Base-by-base conservation (phyloP, 2,888 invertebrate species). In the Elegia similella region DNA sequence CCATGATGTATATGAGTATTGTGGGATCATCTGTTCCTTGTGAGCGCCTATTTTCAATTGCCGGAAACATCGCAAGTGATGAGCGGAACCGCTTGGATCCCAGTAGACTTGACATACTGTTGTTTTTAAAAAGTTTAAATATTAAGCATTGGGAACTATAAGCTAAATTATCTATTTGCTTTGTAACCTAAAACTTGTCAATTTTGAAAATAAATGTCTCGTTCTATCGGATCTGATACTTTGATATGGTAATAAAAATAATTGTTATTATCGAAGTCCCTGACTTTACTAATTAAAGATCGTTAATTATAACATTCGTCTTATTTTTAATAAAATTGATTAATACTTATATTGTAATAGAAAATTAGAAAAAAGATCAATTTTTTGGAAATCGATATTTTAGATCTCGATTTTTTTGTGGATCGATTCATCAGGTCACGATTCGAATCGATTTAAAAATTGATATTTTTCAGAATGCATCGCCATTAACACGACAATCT, bases 81-180 rank as follows among this genome's bases (percentile, higher is more conserved):
- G 63, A 66, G 60, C 61, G 66, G 7, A 67, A 64, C 59, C 64
- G 65, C 58, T 67, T 66, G 63, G 64, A 66, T 63, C 62, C 65
- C 57, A 52, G 30, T 38, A 62, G 66, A 55, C 61, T 69, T 56
- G 63, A 67, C 54, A 65, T 54, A 61, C 38, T 63, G 56, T 63
- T 65, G 46, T 68, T 67, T 63, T 65, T 58, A 43, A 62, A 60
- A 60, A 58, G 48, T 16, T 60, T 61, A 53, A 52, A 58, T 62
- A 59, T 47, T 47, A 29, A 47, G 47, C 29, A 47, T n/a, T 57
- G 52, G 47, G 47, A 59, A 47, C 47, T 23, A 47, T 29, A 46
- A 46, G 23, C 46, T 46, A 46, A 10, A 10, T 42, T 30, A 30
- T 30, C 30, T 30, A 30, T 30, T 30, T 30, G 30, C 30, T 30